Base-by-base conservation (phyloP, 1,140 invertebrate species). In the Leptinotarsa texana region DNA sequence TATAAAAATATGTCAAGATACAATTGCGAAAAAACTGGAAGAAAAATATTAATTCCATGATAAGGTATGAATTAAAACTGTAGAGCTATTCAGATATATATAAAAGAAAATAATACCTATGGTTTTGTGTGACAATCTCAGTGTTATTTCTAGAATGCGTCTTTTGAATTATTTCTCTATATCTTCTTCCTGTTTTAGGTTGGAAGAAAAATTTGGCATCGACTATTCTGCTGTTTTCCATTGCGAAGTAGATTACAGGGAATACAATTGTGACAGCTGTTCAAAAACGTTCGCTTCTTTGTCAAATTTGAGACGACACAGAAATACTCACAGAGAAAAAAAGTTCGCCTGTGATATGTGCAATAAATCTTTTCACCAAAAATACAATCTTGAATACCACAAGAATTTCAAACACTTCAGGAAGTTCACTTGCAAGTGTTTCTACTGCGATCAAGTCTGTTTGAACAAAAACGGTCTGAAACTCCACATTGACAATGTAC, bases 351-450 rank as follows among this genome's bases (percentile, higher is more conserved):
- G 93, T 84, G 90, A 90, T 74, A 88, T 90, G 68, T 96, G 94
- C 84, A 89, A 89, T 4, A 86, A 92, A 67, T 89, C 89, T 75
- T 94, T 94, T 82, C 91, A 92, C 15, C 86, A 90, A 77, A 90
- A 89, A 67, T 82, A 80, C 13, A 80, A 79, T 17, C 76, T 82
- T 27, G 82, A 75, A 22, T 75, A 79, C 8, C 84, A 84, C 73
- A 89, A 92, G 75, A 72, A 76, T 24, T 70, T 57, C 47, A 70
- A 70, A 57, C 47, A 70, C n/a, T 27, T 57, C 21, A 13, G 51
- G 21, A 70, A 57, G 49, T 61, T 61, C 13, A 70, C 69, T 18
- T 61, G 51, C 47, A 51, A 51, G 21, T 57, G 48, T 17, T 70
- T 57, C 47, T 57, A 51, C 11, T 70, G 69, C 47, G 69, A 70